Evolutionary conservation across 2,113 vertebrate species (phyloP), one percentile per base, ranked within the genome.

Genomic region (Hoplias malabaricus): DNA sequence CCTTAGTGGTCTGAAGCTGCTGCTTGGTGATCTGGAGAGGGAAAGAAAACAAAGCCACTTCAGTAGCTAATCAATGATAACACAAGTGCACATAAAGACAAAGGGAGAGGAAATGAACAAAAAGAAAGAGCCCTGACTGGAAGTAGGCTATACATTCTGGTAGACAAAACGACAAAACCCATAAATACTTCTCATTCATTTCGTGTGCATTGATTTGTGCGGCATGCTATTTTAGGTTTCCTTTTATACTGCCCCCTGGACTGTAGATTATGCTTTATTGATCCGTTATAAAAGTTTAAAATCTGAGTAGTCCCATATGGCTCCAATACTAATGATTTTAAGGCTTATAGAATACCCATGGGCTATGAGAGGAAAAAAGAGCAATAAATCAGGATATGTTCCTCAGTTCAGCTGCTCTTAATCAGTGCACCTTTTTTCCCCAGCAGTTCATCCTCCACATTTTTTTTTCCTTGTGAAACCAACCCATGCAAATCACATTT

Each of bases 1-100:
- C 96, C 88, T 99, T 98, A 79, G 96, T 96, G 62, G 96, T 97
- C 90, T 98, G 96, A 36, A 99, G 93, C 88, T 99, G 96, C 90
- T 98, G 97, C 86, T 99, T 98, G 83, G 93, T 96, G 90, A 99
- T 99, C 98, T 99, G 92, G 50, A 73, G 81, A 91, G 66, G 43
- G 89, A 88, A 2, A 21, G 71, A 78, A 74, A 66, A 53, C 23
- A 68, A 50, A 70, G 62, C 38, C 40, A 23, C 31, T 6, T 72
- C 67, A 72, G 43, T 67, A 34, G 23, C 46, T 33, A 59, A 46
- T 40, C 38, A 9, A 59, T 69, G 38, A 77, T 33, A 77, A 68
- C 21, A 36, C 48, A 67, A 31, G 36, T n/a, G n/a, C 16, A 68
- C 25, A 77, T 36, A 69, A 48, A 46, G 40, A 43, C 29, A 69